phyloP scores from a whole-genome alignment of 1,140 invertebrate species.

The Steinernema feltiae region DNA sequence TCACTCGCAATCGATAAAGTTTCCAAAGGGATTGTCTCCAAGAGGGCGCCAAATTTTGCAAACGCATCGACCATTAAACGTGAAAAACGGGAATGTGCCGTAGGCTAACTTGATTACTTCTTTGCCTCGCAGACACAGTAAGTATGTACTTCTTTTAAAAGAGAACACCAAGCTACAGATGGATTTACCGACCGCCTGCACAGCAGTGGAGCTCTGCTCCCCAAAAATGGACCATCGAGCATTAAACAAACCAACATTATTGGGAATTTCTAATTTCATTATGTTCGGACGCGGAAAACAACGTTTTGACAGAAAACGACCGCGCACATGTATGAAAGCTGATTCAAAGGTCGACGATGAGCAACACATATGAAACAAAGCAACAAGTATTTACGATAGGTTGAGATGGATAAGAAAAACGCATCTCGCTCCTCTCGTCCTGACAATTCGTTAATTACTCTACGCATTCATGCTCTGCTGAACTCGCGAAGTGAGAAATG shows the following conservation, averaged over 20 bases:
- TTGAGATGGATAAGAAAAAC: no score
- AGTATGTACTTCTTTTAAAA: background rate
- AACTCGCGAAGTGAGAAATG: no score
- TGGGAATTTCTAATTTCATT: background rate
- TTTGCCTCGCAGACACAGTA: background rate
- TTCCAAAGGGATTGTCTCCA: background rate
- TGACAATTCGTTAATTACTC: no score
- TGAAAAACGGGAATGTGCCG: background rate
- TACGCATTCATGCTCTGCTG: no score
- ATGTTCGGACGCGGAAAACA: background rate
- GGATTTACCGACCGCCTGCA: no score
- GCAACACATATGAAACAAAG: background rate
- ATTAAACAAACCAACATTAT: no score
- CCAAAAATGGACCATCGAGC: no score
- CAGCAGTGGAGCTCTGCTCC: no score
- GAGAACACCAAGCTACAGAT: no score
- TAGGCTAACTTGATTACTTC: background rate
- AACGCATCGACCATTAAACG: background rate
- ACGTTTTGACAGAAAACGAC: background rate
- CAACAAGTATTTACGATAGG: no score
- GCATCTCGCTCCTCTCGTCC: no score
- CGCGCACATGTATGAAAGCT: background rate
- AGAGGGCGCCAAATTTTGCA: background rate
- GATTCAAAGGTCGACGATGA: background rate
- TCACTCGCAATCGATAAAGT: background rate